Percentiles rank a stretch among this genome's conserved stretches.
Conservation (phyloP, 2,888 invertebrate species). For the Lycaena phlaeas region DNA sequence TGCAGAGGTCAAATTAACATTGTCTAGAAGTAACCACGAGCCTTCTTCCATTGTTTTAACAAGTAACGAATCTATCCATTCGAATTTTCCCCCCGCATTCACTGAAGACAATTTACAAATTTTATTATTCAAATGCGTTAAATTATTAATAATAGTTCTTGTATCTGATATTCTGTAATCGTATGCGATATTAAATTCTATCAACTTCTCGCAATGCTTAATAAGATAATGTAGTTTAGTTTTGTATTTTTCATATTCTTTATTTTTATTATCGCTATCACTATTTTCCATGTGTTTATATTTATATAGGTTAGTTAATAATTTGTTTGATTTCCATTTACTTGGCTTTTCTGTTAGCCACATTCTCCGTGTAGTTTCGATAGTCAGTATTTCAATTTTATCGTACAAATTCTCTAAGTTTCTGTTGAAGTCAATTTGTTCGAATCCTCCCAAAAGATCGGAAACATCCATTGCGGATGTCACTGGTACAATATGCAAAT, state of each 20-base stretch:
- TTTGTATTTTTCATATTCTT: slow-evolving; percentile 35
- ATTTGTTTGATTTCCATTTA: slow-evolving; percentile 35
- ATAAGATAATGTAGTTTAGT: slow-evolving; percentile 40
- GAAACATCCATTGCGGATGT: slow-evolving; percentile 96
- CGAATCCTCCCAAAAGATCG: slow-evolving; percentile 96
- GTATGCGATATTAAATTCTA: slow-evolving; percentile 24
- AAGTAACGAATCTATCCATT: slow-evolving; percentile 92
- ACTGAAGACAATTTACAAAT: slow-evolving; percentile 73
- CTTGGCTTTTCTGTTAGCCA: slow-evolving; percentile 38
- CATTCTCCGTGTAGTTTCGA: slow-evolving; percentile 58
- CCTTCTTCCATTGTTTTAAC: slow-evolving; percentile 89
- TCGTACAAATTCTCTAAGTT: slow-evolving; percentile 81
- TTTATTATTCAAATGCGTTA: slow-evolving; percentile 47
- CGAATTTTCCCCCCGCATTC: slow-evolving; percentile 91
- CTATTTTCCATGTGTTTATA: slow-evolving; percentile 33
- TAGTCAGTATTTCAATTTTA: slow-evolving; percentile 68
- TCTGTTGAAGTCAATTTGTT: slow-evolving; percentile 87
- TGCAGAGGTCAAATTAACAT: slow-evolving; percentile 96
- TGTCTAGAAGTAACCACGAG: slow-evolving; percentile 89
- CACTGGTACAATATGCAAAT: slow-evolving; percentile 83
- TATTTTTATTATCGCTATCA: slow-evolving; percentile 23
- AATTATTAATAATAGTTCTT: slow-evolving; percentile 33
- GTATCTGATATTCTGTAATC: slow-evolving; percentile 25
- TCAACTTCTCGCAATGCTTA: slow-evolving; percentile 36
- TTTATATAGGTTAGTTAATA: slow-evolving; percentile 39